phyloP scores from a whole-genome alignment of 1,140 invertebrate genomes.

The Ridgeia piscesae region DNA sequence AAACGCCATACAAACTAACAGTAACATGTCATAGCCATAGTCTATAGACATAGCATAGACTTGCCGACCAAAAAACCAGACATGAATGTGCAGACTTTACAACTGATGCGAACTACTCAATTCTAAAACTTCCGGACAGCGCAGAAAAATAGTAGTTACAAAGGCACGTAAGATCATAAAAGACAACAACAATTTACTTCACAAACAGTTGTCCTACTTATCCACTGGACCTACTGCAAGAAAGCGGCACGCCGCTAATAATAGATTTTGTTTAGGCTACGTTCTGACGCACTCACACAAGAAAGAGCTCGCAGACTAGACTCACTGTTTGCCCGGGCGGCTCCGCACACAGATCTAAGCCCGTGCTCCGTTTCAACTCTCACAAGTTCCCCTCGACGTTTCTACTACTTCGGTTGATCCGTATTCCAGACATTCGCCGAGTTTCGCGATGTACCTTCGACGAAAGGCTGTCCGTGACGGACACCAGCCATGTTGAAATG shows the following conservation, averaged over 20 bases:
- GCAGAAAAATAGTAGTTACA: no score
- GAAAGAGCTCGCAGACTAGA: background rate
- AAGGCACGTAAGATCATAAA: no score
- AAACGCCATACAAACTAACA: no score
- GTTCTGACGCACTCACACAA: background rate
- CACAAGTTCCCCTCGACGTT: background rate
- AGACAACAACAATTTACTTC: background rate
- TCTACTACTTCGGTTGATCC: background rate
- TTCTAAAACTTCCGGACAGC: no score
- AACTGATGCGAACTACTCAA: no score
- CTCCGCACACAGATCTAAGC: background rate
- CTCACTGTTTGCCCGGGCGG: background rate
- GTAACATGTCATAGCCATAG: no score
- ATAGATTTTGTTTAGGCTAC: constrained; percentile 5
- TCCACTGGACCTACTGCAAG: background rate
- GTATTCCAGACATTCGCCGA: background rate
- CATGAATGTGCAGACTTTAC: no score
- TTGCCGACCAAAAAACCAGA: no score
- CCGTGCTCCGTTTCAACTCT: background rate
- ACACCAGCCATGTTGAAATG: background rate
- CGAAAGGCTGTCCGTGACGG: background rate
- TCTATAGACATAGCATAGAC: no score
- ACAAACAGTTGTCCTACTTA: background rate
- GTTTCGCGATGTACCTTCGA: background rate
- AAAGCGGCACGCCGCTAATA: background rate